Evolutionary conservation across 92 coral and sea anemone genomes (phyloP).

Genomic region (Scolanthus callimorphus): DNA sequence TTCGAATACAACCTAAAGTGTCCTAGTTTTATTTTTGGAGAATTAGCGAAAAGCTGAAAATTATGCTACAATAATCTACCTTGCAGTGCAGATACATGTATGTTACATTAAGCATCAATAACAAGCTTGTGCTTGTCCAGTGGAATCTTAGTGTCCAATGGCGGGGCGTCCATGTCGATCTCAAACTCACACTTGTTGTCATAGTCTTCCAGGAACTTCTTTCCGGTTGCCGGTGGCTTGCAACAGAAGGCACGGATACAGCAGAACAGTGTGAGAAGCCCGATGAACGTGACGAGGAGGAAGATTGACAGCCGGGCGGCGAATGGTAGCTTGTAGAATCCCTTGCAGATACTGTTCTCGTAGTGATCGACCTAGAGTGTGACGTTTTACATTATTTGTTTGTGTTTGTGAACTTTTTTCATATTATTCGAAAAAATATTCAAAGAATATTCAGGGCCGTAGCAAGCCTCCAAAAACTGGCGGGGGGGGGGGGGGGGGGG

Average conservation of each 20-base stretch:
- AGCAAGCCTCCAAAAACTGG: too few species aligned
- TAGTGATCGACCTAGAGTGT: constrained; percentile 15
- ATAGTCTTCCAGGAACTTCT: constrained; percentile 66
- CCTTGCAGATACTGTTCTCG: constrained; percentile 67
- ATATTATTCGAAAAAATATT: too few species aligned
- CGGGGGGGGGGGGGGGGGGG: too few species aligned
- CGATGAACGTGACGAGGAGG: constrained; percentile 55
- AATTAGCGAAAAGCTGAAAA: too few species aligned
- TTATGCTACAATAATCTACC: too few species aligned
- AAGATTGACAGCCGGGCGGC: constrained; percentile 91
- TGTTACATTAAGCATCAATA: constrained; percentile 54
- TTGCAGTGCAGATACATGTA: too few species aligned
- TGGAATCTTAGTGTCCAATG: constrained; percentile 80
- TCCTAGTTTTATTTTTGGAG: too few species aligned
- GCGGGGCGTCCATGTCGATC: constrained; percentile 88
- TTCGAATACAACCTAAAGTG: too few species aligned
- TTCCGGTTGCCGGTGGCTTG: constrained; percentile 60
- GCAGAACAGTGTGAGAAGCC: constrained; percentile 66
- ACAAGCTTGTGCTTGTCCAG: constrained; percentile 88
- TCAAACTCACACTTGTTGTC: constrained; percentile 80
- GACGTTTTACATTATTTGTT: too few species aligned
- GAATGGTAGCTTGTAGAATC: constrained; percentile 90
- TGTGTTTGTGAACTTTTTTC: too few species aligned
- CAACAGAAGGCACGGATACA: constrained; percentile 88
- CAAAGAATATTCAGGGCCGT: too few species aligned